Percentiles rank a stretch among this genome's conserved stretches.
These are phyloP conservation scores for Stegophylla sp. DNA, from an alignment of 2,888 invertebrate species.

Conservation along the genomic window DNA sequence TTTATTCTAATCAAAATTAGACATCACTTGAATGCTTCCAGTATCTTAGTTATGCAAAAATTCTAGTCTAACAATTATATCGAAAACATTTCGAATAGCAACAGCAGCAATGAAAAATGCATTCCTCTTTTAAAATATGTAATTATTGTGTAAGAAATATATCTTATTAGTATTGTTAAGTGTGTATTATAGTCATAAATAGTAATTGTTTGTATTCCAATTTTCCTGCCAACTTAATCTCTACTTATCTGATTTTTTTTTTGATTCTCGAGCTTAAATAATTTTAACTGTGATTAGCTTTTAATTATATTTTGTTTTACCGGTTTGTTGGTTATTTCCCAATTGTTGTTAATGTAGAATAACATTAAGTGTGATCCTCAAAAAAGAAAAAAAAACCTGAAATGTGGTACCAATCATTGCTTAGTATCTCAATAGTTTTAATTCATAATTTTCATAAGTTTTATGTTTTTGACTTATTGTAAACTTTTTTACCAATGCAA, in stretches of 20 bases:
- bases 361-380: slow-evolving; percentile 25
- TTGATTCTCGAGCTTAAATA: slow-evolving; percentile 55
- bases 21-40: slow-evolving; percentile 51
- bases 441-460: slow-evolving; percentile 27
- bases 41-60: slow-evolving; percentile 49
- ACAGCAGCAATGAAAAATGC: slow-evolving; percentile 56
- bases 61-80: slow-evolving; percentile 48
- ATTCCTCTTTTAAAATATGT: slow-evolving; percentile 51
- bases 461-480: background rate
- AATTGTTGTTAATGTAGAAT: slow-evolving; percentile 20
- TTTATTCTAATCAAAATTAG: slow-evolving; percentile 53
- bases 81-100: slow-evolving; percentile 36
- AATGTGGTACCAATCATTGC: slow-evolving; percentile 55
- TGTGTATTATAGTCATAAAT: slow-evolving; percentile 58
- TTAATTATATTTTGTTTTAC: slow-evolving; percentile 48
- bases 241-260: slow-evolving; percentile 59
- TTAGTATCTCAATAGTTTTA: slow-evolving; percentile 45
- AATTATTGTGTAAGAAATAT: slow-evolving; percentile 53
- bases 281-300: slow-evolving; percentile 54
- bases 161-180: slow-evolving; percentile 50
- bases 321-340: slow-evolving; percentile 31
- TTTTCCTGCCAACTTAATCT: slow-evolving; percentile 58
- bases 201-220: slow-evolving; percentile 59
- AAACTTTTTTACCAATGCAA: background rate
- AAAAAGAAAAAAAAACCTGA: background rate